phyloP scores from a whole-genome alignment of 2,888 invertebrate species.

The Acleris literana region DNA sequence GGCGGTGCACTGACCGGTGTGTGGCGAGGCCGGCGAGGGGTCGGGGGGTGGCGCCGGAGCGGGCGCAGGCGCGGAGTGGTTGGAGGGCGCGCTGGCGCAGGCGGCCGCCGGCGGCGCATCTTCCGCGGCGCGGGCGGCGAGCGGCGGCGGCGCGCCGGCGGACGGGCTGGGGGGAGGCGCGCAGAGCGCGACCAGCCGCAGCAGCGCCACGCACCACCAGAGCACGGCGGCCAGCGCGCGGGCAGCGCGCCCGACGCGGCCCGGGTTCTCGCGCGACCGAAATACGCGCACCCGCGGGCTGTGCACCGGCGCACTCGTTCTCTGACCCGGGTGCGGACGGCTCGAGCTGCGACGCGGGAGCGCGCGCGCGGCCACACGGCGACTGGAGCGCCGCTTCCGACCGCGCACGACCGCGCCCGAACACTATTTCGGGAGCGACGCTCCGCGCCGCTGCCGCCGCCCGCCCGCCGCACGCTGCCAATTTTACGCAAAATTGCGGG shows the following conservation, averaged over 20 bases:
- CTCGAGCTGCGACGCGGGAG: conserved; percentile 77
- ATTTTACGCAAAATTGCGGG: conserved; percentile 84
- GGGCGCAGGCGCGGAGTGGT: conserved; percentile 58
- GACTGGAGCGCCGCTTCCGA: conserved; percentile 80
- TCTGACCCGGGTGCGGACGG: conserved; percentile 66
- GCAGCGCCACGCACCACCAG: conserved; percentile 83
- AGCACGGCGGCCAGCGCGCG: conserved; percentile 82
- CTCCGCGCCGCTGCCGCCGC: conserved; percentile 76
- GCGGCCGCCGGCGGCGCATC: conserved; percentile 74
- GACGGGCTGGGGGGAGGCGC: conserved; percentile 78
- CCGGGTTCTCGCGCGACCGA: conserved; percentile 78
- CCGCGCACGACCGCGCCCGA: conserved; percentile 78
- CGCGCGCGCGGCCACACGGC: conserved; percentile 82
- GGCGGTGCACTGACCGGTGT: conserved; percentile 67
- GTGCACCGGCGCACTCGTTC: conserved; percentile 63
- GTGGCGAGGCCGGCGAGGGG: conserved; percentile 47
- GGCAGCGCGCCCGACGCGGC: conserved; percentile 78
- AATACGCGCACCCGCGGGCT: conserved; percentile 77
- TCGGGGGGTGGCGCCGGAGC: conserved; percentile 58
- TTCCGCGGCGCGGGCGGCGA: conserved; percentile 75
- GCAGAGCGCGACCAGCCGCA: conserved; percentile 80
- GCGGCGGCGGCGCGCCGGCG: conserved; percentile 66
- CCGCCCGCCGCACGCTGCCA: conserved; percentile 81
- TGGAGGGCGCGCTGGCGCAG: conserved; percentile 73
- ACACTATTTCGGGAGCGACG: conserved; percentile 83